A percentile compares a stretch with the other conserved stretches of the same genome.
Evolutionary conservation across 2,113 vertebrate genomes (phyloP).

Genomic region (Athene cunicularia): DNA sequence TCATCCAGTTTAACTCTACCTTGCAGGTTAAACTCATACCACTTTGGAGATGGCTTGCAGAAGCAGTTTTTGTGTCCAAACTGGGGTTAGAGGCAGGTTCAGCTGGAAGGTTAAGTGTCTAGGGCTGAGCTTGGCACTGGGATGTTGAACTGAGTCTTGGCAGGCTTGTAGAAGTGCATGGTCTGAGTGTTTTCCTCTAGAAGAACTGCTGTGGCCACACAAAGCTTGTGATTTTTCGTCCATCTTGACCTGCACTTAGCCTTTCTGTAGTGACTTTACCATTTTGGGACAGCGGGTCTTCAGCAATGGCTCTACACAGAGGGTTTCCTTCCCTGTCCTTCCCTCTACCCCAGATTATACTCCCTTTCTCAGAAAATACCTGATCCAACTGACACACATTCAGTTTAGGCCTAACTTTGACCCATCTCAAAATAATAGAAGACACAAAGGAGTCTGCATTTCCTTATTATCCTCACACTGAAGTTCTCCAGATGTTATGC

Average conservation of each 20-base stretch:
- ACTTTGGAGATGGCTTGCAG: background rate
- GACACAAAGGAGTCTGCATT: background rate
- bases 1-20: background rate
- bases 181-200: background rate
- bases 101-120: background rate
- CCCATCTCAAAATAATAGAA: background rate
- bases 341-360: background rate
- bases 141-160: background rate
- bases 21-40: background rate
- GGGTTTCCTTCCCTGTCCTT: background rate
- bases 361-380: background rate
- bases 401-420: background rate
- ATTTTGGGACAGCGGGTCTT: background rate
- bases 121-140: background rate
- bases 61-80: background rate
- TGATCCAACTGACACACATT: rapidly evolving
- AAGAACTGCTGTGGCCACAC: background rate
- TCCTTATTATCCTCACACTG: background rate
- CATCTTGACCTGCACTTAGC: background rate
- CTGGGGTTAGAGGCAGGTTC: background rate
- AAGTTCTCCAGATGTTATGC: background rate
- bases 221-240: background rate
- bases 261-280: background rate
- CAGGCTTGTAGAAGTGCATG: background rate
- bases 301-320: background rate